phyloP scores from a whole-genome alignment of 2,113 vertebrate species.

The Electrona antarctica region DNA sequence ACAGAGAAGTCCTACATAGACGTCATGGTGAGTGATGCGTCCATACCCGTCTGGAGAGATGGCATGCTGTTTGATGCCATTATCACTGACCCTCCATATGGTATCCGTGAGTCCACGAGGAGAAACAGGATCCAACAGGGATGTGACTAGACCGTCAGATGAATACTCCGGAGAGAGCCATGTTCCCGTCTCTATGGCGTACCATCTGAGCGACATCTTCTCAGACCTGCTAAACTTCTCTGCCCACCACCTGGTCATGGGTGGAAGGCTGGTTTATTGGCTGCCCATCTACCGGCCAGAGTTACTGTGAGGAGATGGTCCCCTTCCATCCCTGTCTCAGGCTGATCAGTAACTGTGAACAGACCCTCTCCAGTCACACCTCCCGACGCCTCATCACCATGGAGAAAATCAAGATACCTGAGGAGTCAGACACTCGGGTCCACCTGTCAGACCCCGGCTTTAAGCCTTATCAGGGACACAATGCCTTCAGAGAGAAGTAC shows the following conservation, averaged over 20 bases:
- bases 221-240: slow-evolving; percentile 93
- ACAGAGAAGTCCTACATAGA: slow-evolving; percentile 90
- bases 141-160: slow-evolving; percentile 81
- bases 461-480: slow-evolving; percentile 89
- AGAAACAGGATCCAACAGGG: slow-evolving; percentile 91
- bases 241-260: slow-evolving; percentile 86
- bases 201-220: slow-evolving; percentile 96
- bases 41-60: slow-evolving; percentile 88
- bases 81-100: slow-evolving; percentile 96
- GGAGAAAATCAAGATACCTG: slow-evolving; percentile 94
- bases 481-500: slow-evolving; percentile 97
- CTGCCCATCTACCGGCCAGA: slow-evolving; percentile 93
- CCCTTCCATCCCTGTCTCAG: slow-evolving; percentile 90
- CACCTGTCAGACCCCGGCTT: slow-evolving; percentile 78
- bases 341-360: slow-evolving; percentile 95
- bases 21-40: slow-evolving; percentile 91
- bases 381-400: slow-evolving; percentile 93
- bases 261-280: slow-evolving; percentile 96
- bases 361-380: slow-evolving; percentile 94
- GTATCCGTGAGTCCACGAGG: slow-evolving; percentile 94
- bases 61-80: slow-evolving; percentile 88
- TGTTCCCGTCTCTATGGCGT: slow-evolving; percentile 88
- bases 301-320: slow-evolving; percentile 92
- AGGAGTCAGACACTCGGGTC: slow-evolving; percentile 83
- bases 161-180: slow-evolving; percentile 85